phyloP scores from a whole-genome alignment of 2,888 invertebrate genomes.

The Cynaeus angustus region DNA sequence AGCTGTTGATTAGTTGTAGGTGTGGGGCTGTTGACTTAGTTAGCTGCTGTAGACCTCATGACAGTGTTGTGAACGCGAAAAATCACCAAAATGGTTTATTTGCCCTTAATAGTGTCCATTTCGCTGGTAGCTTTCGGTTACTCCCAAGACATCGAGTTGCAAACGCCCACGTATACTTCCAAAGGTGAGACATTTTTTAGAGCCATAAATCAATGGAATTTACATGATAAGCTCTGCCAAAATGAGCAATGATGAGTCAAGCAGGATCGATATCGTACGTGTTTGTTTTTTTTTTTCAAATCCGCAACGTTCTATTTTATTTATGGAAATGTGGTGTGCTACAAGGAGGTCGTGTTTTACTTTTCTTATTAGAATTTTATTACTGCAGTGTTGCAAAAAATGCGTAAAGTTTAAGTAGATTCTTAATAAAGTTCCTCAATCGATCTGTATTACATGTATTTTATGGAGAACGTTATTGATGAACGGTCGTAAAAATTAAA shows the following conservation, averaged over 20 bases:
- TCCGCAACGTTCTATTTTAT: background rate
- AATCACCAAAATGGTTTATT: slow-evolving; percentile 41
- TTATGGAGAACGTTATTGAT: no score
- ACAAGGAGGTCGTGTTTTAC: background rate
- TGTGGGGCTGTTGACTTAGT: slow-evolving; percentile 13
- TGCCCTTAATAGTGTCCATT: slow-evolving; percentile 41
- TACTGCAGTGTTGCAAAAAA: slow-evolving; percentile 6
- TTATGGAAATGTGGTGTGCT: slow-evolving; percentile 2
- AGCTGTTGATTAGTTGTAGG: slow-evolving; percentile 30
- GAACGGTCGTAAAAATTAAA: no score
- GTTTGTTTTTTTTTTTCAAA: slow-evolving; percentile 1
- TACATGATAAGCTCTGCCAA: background rate
- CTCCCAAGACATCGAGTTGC: slow-evolving; percentile 64
- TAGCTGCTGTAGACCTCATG: slow-evolving; percentile 6
- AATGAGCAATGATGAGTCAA: slow-evolving; percentile 5
- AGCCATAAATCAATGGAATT: background rate
- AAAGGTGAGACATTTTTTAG: slow-evolving; percentile 57
- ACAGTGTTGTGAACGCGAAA: slow-evolving; percentile 1
- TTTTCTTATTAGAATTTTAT: background rate
- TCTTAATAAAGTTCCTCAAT: background rate
- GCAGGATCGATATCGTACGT: background rate
- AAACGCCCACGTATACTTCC: slow-evolving; percentile 58
- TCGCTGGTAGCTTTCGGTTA: slow-evolving; percentile 63
- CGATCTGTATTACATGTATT: no score
- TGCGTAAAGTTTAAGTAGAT: background rate